Evolutionary conservation across 2,797 vertebrate species (phyloP).

Genomic region (Tangara arthus): DNA sequence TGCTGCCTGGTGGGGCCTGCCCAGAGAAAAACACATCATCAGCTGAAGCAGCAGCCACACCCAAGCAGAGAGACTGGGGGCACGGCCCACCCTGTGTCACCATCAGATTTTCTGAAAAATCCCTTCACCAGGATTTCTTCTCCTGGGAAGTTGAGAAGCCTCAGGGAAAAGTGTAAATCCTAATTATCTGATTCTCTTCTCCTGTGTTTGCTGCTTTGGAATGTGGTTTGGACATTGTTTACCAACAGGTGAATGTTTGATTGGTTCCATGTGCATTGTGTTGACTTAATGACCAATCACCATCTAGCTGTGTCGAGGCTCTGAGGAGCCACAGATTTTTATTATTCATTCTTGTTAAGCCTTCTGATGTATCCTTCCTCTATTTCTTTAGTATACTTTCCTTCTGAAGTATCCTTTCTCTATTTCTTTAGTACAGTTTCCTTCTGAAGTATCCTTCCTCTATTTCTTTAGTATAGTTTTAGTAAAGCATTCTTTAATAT

Average conservation of each 20-base stretch:
- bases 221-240: not conserved
- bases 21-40: not conserved
- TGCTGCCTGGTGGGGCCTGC: conserved; percentile 89
- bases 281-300: not conserved
- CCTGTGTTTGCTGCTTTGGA: not conserved
- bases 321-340: not conserved
- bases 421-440: too few species aligned
- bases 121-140: not conserved
- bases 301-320: not conserved
- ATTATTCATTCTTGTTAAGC: not conserved
- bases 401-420: too few species aligned
- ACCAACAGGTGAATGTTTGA: not conserved
- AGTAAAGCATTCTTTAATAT: not conserved
- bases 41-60: not conserved
- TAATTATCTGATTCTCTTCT: not conserved
- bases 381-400: too few species aligned
- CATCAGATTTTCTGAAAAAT: not conserved
- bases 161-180: not conserved
- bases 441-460: too few species aligned
- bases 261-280: not conserved
- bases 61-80: not conserved
- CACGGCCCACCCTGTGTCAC: not conserved
- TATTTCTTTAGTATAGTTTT: not conserved
- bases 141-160: not conserved
- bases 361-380: not conserved